Conservation (phyloP, 2,797 vertebrate genomes). For the Eulemur coronatus region DNA sequence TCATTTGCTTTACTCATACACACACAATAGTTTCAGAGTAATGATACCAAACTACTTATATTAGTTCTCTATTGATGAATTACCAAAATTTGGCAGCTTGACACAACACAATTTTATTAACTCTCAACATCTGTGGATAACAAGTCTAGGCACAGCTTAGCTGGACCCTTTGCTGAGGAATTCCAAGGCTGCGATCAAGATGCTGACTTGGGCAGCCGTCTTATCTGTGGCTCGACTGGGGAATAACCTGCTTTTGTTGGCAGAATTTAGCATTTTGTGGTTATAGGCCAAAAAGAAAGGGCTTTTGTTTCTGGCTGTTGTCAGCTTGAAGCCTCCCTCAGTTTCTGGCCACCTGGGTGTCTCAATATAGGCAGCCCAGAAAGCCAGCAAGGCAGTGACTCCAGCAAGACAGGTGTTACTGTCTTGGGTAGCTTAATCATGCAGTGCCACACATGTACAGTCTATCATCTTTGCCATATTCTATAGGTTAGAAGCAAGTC, state of each 20-base stretch:
- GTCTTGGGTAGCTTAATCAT: not conserved
- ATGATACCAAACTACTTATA: not conserved
- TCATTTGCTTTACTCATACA: not conserved
- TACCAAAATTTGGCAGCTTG: not conserved
- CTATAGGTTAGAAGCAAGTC: not conserved
- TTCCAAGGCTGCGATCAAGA: not conserved
- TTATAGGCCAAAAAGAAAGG: not conserved
- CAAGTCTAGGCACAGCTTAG: not conserved
- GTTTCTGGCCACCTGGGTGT: not conserved
- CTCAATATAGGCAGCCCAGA: not conserved
- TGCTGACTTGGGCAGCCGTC: not conserved
- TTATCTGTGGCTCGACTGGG: not conserved
- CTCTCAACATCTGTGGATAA: not conserved
- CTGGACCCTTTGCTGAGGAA: not conserved
- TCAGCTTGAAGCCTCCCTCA: not conserved
- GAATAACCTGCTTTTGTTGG: not conserved
- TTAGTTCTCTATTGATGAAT: not conserved
- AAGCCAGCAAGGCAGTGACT: not conserved
- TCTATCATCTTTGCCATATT: not conserved
- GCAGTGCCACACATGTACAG: no score
- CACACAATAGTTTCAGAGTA: not conserved
- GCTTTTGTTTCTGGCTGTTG: not conserved
- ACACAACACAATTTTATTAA: not conserved
- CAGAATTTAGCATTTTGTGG: not conserved
- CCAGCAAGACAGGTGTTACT: not conserved